Evolutionary conservation across 2,888 invertebrate species (phyloP).

Genomic region (Acleris laterana): DNA sequence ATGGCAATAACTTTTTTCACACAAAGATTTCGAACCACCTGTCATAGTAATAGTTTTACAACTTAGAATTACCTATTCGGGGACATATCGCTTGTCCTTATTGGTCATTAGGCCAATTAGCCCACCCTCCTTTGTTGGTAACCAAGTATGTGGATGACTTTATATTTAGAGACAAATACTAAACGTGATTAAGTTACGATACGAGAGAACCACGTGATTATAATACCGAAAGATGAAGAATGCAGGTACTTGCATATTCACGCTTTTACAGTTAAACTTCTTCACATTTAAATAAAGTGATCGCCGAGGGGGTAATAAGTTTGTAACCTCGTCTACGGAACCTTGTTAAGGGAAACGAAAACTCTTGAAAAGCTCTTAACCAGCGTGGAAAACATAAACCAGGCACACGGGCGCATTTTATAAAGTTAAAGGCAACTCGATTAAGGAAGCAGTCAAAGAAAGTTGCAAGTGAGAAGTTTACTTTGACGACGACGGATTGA

Average conservation of each 20-base stretch:
- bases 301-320: conserved; percentile 39
- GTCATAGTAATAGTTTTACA: too few species aligned
- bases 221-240: background rate
- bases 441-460: conserved; percentile 71
- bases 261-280: conserved; percentile 23
- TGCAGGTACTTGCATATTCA: background rate
- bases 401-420: conserved; percentile 74
- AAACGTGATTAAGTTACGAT: too few species aligned
- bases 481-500: conserved; percentile 58
- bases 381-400: conserved; percentile 73
- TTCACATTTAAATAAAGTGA: conserved; percentile 38
- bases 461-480: conserved; percentile 65
- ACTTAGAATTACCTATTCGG: too few species aligned
- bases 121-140: too few species aligned
- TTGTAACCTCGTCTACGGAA: conserved; percentile 53
- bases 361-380: conserved; percentile 74
- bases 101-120: too few species aligned
- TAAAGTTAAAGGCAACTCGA: conserved; percentile 76
- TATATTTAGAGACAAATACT: too few species aligned
- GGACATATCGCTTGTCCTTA: too few species aligned
- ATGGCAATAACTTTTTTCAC: too few species aligned
- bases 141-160: too few species aligned
- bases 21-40: too few species aligned
- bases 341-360: conserved; percentile 66
- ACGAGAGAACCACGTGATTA: too few species aligned